Conservation (phyloP, 2,888 invertebrate species). For the Dioctria linearis region DNA sequence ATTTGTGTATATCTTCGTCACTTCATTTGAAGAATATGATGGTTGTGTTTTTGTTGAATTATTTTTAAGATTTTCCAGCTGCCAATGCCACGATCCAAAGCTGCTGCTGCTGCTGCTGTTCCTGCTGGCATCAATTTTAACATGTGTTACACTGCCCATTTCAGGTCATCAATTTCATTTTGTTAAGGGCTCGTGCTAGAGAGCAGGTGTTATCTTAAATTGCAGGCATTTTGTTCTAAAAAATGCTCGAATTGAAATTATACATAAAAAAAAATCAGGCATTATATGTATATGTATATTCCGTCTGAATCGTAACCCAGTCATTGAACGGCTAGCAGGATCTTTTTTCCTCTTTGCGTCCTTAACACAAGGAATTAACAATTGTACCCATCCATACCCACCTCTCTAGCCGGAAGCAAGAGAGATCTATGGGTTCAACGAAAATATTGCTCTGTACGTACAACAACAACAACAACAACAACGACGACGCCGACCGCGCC, state of each 20-base stretch:
- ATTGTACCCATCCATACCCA: constrained; percentile 1
- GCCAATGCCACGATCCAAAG: constrained; percentile 40
- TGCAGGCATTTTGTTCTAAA: constrained; percentile 32
- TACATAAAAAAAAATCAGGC: not conserved
- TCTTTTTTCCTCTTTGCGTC: not conserved
- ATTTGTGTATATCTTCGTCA: not conserved
- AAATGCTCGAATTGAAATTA: not conserved
- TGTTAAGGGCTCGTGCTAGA: constrained; percentile 40
- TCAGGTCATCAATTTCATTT: constrained; percentile 19
- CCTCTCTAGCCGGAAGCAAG: not conserved
- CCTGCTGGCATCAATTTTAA: not conserved
- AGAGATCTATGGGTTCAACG: constrained; percentile 17
- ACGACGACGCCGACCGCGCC: too few relatives aligned
- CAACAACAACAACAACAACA: not conserved
- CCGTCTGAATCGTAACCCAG: not conserved
- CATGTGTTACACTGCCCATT: constrained; percentile 19
- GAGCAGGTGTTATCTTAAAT: constrained; percentile 29
- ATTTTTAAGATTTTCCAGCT: constrained; percentile 41
- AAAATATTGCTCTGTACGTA: constrained; percentile 9
- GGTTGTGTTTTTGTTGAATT: not conserved
- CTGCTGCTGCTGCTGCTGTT: not conserved
- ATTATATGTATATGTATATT: constrained; percentile 3
- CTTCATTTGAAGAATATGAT: constrained; percentile 21
- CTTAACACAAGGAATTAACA: not conserved
- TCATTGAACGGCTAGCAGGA: not conserved